Evolutionary conservation across 1,140 invertebrate genomes (phyloP).

Genomic region (Zaprionus camerounensis): DNA sequence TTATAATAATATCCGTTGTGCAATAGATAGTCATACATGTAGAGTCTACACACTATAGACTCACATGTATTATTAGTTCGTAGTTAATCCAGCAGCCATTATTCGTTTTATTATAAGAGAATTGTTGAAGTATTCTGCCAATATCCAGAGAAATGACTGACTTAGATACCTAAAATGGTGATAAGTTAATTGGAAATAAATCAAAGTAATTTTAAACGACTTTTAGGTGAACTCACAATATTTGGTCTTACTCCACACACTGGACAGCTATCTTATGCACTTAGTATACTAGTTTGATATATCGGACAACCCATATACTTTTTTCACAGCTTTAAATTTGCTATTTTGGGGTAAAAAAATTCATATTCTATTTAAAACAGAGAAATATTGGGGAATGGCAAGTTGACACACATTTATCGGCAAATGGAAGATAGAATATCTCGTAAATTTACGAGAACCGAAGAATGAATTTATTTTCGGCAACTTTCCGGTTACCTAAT

Average conservation of each 20-base stretch:
- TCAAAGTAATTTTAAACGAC: background rate
- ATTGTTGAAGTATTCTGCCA: background rate
- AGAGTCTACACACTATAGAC: background rate
- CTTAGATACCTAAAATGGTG: background rate
- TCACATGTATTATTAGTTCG: background rate
- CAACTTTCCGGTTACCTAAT: too few species aligned
- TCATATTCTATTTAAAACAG: background rate
- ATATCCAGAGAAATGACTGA: background rate
- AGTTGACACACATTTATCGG: background rate
- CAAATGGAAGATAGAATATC: background rate
- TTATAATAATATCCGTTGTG: too few species aligned
- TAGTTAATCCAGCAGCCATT: conserved; percentile 1
- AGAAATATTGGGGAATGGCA: background rate
- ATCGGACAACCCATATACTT: background rate
- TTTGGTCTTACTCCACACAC: background rate
- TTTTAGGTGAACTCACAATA: conserved; percentile 14
- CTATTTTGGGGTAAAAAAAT: background rate
- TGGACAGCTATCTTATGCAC: background rate
- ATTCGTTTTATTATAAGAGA: background rate
- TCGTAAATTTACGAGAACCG: too few species aligned
- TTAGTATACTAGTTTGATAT: background rate
- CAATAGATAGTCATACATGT: background rate
- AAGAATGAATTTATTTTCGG: too few species aligned
- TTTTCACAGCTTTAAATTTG: background rate
- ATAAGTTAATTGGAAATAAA: background rate